A percentile compares a stretch with the other conserved stretches of the same genome.
phyloP scores from a whole-genome alignment of 2,113 vertebrate genomes.

The Crypturellus undulatus region DNA sequence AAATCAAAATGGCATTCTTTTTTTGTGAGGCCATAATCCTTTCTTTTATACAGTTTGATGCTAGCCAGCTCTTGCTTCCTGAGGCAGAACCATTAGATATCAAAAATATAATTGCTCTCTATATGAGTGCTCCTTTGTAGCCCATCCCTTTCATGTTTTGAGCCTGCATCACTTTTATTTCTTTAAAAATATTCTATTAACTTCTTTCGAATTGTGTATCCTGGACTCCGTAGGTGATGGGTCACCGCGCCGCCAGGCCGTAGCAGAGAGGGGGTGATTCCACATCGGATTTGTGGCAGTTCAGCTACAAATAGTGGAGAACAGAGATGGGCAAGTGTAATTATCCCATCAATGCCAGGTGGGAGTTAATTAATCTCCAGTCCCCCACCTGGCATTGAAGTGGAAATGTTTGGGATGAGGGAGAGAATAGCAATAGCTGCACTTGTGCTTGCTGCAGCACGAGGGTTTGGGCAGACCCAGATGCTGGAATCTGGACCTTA shows the following conservation, averaged over 20 bases:
- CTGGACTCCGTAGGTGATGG: slow-evolving; percentile 43
- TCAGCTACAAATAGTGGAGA: slow-evolving; percentile 40
- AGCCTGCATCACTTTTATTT: slow-evolving; percentile 63
- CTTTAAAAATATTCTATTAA: slow-evolving; percentile 65
- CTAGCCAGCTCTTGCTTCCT: slow-evolving; percentile 61
- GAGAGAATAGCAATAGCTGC: slow-evolving; percentile 30
- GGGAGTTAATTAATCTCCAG: slow-evolving; percentile 71
- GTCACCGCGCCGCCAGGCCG: slow-evolving; percentile 6
- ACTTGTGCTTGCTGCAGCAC: neutral
- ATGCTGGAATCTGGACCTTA: neutral
- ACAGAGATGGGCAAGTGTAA: slow-evolving; percentile 46
- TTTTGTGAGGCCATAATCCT: slow-evolving; percentile 44
- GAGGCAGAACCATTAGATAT: slow-evolving; percentile 68
- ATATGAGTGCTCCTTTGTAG: slow-evolving; percentile 53
- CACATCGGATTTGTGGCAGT: neutral
- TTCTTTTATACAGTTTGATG: slow-evolving; percentile 68
- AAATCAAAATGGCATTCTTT: slow-evolving; percentile 64
- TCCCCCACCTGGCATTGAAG: slow-evolving; percentile 59
- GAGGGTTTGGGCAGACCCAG: slow-evolving; percentile 3
- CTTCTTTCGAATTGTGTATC: slow-evolving; percentile 30
- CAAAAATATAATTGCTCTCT: slow-evolving; percentile 68
- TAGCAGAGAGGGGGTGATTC: neutral
- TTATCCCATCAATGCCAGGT: slow-evolving; percentile 60
- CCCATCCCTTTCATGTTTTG: slow-evolving; percentile 64
- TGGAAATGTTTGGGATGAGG: slow-evolving; percentile 38